Evolutionary conservation across 2,113 vertebrate species (phyloP).

Genomic region (Trematocara marginatum): DNA sequence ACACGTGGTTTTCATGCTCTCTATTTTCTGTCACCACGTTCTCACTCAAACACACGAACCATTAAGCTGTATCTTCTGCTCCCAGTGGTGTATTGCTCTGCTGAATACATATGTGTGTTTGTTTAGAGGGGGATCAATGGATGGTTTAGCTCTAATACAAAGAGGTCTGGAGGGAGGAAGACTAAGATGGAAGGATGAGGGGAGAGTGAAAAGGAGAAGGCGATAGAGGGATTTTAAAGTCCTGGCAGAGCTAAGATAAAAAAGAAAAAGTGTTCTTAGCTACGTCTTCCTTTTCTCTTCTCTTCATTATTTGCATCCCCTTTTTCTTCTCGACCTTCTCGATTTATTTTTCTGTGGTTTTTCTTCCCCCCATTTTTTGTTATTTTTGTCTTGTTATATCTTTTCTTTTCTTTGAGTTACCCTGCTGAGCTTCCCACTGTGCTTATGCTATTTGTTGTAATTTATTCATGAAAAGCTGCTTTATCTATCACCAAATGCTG

Average conservation of each 20-base stretch:
- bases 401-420: not conserved
- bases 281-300: not conserved
- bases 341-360: not conserved
- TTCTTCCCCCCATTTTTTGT: accelerated
- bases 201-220: conserved; percentile 7
- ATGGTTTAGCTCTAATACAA: conserved; percentile 35
- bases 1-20: no score
- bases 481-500: not conserved
- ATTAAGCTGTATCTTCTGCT: conserved; percentile 25
- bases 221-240: not conserved
- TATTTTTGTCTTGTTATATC: not conserved
- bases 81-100: conserved; percentile 19
- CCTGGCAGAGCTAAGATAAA: not conserved
- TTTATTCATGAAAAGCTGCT: not conserved
- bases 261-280: not conserved
- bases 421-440: not conserved
- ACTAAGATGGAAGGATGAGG: not conserved
- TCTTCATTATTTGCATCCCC: not conserved
- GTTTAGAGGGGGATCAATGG: conserved; percentile 53
- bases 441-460: not conserved
- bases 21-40: no score
- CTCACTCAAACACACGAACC: not conserved
- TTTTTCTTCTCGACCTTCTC: not conserved
- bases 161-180: conserved; percentile 29
- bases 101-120: conserved; percentile 60